These are phyloP conservation scores for Ennomos quercinarius DNA, from an alignment of 2,888 invertebrate genomes.

Conservation along the genomic window DNA sequence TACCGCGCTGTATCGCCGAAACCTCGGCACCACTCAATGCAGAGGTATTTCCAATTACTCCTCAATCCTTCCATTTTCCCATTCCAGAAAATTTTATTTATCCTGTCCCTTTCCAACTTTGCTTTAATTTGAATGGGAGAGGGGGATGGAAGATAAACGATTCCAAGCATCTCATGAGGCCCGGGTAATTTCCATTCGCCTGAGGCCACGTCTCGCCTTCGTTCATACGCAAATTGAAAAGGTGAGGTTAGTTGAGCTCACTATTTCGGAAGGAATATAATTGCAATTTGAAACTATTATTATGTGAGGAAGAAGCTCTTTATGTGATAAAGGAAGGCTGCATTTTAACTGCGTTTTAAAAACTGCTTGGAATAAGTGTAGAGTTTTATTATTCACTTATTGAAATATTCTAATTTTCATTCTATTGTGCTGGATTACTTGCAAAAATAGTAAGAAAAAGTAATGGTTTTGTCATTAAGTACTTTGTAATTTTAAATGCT, in stretches of 20 bases:
- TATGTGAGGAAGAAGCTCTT: constrained; percentile 2
- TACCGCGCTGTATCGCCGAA: constrained; percentile 65
- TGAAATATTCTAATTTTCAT: too few species aligned
- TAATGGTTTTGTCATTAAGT: too few species aligned
- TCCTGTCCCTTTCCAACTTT: constrained; percentile 60
- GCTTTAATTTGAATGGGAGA: constrained; percentile 50
- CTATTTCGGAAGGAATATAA: constrained; percentile 54
- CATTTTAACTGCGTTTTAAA: background rate
- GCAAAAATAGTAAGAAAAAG: too few species aligned
- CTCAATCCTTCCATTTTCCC: constrained; percentile 81
- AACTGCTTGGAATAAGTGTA: too few species aligned
- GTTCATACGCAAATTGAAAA: constrained; percentile 78
- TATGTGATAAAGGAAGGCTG: background rate
- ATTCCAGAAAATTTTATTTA: constrained; percentile 73
- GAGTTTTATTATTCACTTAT: too few species aligned
- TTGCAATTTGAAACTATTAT: constrained; percentile 41
- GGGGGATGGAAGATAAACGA: constrained; percentile 55
- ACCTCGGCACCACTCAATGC: constrained; percentile 78
- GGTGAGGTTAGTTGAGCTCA: constrained; percentile 54
- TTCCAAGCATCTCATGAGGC: constrained; percentile 69
- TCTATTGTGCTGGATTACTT: too few species aligned
- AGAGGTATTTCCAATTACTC: constrained; percentile 85
- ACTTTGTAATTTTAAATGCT: too few species aligned
- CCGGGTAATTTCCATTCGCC: constrained; percentile 80
- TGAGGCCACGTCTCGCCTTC: constrained; percentile 68